Base-by-base conservation (phyloP, 2,888 invertebrate species). In the Lasioglossum figueresi region DNA sequence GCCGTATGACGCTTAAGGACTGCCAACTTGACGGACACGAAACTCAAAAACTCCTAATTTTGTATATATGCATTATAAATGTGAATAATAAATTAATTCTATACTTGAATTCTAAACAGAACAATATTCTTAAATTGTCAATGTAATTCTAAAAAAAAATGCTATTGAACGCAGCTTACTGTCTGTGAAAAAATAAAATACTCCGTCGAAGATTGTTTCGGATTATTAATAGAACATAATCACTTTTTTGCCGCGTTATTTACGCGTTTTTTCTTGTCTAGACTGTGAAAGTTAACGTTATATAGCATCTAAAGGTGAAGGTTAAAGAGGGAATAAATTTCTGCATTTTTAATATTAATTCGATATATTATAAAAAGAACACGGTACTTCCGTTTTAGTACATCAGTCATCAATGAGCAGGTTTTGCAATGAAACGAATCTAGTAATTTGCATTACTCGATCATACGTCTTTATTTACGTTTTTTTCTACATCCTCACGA, bases 281-380 rank as follows among this genome's bases (percentile, higher is more conserved):
- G 63, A 31, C 37, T n/a, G 48, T n/a, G 66, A 79, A 73, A 45
- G 34, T 66, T 66, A 74, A 79, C 27, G 45, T 19, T 45, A 63
- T 73, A 48, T 12, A 34, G 40, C 27, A 37, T 45, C 31, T 66
- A 79, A 79, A 79, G 79, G 74, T 68, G 79, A 79, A 74, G 79
- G 66, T 27, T 68, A 68, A 52, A 52, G 66, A 37, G 66, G 66
- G 74, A 74, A 23, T 52, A 52, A 73, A 66, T 66, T 74, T 63
- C 37, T 77, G 68, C 27, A 59, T 43, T 79, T 56, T 45, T 79
- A 45, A 31, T 68, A 34, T 23, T 45, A 16, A 27, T 59, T 59
- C 71, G n/a, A 56, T 43, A 59, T 23, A 59, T 59, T 71, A 71
- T 43, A 71, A 43, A 34, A 73, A 73, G 34, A 73, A 34, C 34